Conservation (phyloP, 2,888 invertebrate species). For the Teleiodes luculella region DNA sequence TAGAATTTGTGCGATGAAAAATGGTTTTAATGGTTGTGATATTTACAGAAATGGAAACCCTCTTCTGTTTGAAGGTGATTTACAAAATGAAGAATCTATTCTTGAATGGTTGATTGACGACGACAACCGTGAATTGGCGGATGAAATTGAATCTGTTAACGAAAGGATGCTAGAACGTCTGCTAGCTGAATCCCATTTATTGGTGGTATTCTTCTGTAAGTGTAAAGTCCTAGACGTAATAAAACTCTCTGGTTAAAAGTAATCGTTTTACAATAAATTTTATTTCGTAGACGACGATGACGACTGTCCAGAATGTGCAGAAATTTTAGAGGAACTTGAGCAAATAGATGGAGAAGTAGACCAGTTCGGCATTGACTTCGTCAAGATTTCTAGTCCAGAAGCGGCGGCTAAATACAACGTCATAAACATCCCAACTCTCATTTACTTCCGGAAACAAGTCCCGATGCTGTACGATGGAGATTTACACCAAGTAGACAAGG, state of each 20-base stretch:
- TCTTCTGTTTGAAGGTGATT: slow-evolving; percentile 91
- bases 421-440: slow-evolving; percentile 89
- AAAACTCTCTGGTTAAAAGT: too few species aligned
- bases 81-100: slow-evolving; percentile 94
- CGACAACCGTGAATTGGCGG: slow-evolving; percentile 94
- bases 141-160: slow-evolving; percentile 96
- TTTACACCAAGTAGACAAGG: slow-evolving; percentile 89
- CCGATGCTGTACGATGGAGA: slow-evolving; percentile 95
- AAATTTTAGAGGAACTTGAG: slow-evolving; percentile 93
- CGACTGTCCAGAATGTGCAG: slow-evolving; percentile 94
- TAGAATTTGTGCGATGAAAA: too few species aligned
- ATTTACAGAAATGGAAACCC: slow-evolving; percentile 90
- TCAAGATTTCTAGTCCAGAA: slow-evolving; percentile 90
- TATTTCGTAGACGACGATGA: slow-evolving; percentile 83
- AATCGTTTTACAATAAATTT: too few species aligned
- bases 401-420: slow-evolving; percentile 90
- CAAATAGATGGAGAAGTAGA: slow-evolving; percentile 97
- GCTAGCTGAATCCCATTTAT: slow-evolving; percentile 89
- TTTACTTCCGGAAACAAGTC: slow-evolving; percentile 90
- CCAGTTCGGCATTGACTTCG: slow-evolving; percentile 95
- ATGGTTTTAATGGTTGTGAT: too few species aligned
- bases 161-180: slow-evolving; percentile 92
- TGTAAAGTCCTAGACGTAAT: too few species aligned
- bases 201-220: slow-evolving; percentile 95
- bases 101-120: slow-evolving; percentile 96